These are phyloP conservation scores for Etheostoma perlongum DNA, from an alignment of 2,797 vertebrate genomes.

Conservation along the genomic window DNA sequence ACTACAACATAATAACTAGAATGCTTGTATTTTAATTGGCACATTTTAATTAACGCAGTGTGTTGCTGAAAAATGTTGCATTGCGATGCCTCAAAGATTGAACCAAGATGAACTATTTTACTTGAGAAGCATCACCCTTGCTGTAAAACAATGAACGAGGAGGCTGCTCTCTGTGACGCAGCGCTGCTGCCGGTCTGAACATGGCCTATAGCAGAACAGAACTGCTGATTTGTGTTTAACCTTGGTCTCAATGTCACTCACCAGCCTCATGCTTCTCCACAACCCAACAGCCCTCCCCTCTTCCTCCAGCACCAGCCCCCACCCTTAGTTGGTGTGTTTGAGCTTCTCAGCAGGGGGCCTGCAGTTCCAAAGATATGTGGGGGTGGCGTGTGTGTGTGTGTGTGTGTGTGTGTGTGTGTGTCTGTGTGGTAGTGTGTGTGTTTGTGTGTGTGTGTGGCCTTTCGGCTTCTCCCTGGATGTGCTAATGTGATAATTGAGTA, in stretches of 20 bases:
- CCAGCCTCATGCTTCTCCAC: conserved; percentile 60
- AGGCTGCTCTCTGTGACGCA: conserved; percentile 43
- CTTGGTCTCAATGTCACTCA: conserved; percentile 83
- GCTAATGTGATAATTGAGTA: conserved; percentile 85
- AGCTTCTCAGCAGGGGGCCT: conserved; percentile 79
- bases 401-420: conserved; percentile 5
- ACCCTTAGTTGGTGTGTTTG: conserved; percentile 74
- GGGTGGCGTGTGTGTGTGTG: conserved; percentile 57
- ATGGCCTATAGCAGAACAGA: conserved; percentile 46
- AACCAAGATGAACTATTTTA: conserved; percentile 23
- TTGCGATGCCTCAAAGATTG: conserved; percentile 5
- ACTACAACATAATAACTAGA: neutral
- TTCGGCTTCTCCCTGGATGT: conserved; percentile 74
- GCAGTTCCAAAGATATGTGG: conserved; percentile 75
- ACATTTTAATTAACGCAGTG: neutral
- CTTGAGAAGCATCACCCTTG: conserved; percentile 3
- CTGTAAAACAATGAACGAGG: conserved; percentile 8
- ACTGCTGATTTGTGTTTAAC: conserved; percentile 70
- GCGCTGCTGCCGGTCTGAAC: conserved; percentile 36
- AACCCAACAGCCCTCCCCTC: conserved; percentile 53
- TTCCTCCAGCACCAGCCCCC: conserved; percentile 50
- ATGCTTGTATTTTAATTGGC: neutral
- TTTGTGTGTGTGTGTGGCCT: conserved; percentile 50
- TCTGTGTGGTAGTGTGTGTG: conserved; percentile 8
- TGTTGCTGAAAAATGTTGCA: conserved; percentile 20